These are phyloP conservation scores for Nanger granti DNA, from an alignment of 2,113 vertebrate genomes.

Conservation along the genomic window DNA sequence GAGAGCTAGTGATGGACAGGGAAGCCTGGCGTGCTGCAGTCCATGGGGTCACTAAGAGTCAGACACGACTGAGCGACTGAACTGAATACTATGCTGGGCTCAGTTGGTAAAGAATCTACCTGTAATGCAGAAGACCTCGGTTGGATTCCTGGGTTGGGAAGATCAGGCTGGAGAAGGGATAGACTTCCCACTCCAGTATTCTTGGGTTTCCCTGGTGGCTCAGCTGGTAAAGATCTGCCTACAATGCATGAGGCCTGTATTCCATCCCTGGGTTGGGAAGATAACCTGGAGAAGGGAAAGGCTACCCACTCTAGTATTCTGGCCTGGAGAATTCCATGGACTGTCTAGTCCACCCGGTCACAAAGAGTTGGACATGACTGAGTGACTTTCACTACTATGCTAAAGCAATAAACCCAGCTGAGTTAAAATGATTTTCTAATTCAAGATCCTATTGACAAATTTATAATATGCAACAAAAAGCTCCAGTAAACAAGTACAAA, in stretches of 20 bases:
- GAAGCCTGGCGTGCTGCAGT: not conserved
- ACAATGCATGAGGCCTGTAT: not conserved
- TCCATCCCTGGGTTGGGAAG: not conserved
- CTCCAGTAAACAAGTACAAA: not conserved
- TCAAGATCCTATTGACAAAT: not conserved
- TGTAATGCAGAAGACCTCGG: not conserved
- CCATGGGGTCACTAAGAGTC: not conserved
- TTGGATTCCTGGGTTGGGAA: not conserved
- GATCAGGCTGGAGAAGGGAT: not conserved
- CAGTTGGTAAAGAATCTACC: not conserved
- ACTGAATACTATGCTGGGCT: not conserved
- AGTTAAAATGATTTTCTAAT: not conserved
- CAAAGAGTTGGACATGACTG: not conserved
- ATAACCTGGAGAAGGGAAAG: not conserved
- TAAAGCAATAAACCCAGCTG: not conserved
- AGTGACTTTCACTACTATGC: not conserved
- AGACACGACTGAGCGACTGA: not conserved
- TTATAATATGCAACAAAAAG: not conserved
- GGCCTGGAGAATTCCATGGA: not conserved
- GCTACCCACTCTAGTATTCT: not conserved
- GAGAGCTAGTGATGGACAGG: not conserved
- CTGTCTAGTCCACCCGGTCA: not conserved
- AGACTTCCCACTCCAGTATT: not conserved
- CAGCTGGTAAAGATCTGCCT: not conserved
- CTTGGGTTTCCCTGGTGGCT: not conserved